Evolutionary conservation across 2,113 vertebrate species (phyloP).

Genomic region (Picathartes gymnocephalus): DNA sequence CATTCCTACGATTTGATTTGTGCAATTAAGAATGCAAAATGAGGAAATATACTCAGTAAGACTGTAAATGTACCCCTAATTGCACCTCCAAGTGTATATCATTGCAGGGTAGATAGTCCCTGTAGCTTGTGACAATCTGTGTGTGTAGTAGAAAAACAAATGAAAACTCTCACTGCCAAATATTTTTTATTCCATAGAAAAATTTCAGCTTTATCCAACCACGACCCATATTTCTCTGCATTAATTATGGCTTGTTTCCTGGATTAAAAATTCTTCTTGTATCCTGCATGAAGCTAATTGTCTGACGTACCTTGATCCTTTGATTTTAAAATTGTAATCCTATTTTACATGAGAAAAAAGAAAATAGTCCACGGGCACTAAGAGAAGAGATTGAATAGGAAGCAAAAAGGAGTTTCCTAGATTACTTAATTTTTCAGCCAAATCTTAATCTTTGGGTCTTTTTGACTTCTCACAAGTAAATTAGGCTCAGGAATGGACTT

Average conservation of each 20-base stretch:
- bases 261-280: background rate
- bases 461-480: background rate
- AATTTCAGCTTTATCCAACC: background rate
- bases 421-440: background rate
- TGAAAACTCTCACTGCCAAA: background rate
- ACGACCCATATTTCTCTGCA: background rate
- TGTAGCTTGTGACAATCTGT: background rate
- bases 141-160: background rate
- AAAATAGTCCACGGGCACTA: background rate
- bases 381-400: background rate
- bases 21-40: background rate
- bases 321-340: background rate
- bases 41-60: background rate
- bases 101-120: background rate
- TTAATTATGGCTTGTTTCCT: background rate
- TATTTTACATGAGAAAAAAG: background rate
- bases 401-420: background rate
- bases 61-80: background rate
- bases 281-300: background rate
- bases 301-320: background rate
- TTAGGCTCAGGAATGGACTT: background rate
- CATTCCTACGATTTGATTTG: background rate
- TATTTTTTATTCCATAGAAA: background rate
- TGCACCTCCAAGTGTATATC: background rate
- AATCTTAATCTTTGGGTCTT: background rate